Percentiles rank a stretch among this genome's conserved stretches.
phyloP scores from a whole-genome alignment of 2,797 vertebrate species.

The Hapalemur alaotrensis region DNA sequence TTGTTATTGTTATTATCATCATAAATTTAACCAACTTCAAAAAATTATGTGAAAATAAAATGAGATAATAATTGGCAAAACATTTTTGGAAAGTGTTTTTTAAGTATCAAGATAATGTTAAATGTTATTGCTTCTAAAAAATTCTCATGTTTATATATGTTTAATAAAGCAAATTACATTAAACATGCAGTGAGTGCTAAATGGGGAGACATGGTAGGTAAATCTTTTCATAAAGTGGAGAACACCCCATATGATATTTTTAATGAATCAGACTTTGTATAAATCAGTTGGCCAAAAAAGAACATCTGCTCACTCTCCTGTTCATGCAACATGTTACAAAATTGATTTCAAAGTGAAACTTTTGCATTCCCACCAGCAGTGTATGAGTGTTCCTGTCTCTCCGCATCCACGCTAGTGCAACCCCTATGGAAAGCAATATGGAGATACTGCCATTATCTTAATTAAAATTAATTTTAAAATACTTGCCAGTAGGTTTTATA shows the following conservation, averaged over 20 bases:
- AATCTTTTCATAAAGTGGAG: neutral
- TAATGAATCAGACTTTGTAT: neutral
- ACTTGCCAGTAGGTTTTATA: constrained; percentile 31
- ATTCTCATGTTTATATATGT: neutral
- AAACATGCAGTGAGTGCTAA: neutral
- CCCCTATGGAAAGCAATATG: no score
- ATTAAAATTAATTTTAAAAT: constrained; percentile 61
- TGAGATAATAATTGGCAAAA: neutral
- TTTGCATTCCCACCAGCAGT: no score
- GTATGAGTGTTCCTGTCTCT: no score
- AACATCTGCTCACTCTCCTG: neutral
- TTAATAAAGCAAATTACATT: neutral
- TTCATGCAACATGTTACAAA: neutral
- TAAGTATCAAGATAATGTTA: neutral
- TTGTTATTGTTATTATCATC: neutral
- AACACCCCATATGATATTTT: neutral
- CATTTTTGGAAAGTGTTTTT: neutral
- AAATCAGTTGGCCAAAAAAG: neutral
- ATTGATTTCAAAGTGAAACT: neutral
- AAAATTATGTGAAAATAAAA: neutral
- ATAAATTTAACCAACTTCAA: neutral
- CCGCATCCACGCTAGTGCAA: no score
- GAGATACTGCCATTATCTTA: no score
- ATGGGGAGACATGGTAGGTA: neutral
- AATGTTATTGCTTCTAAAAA: neutral